Evolutionary conservation across 2,113 vertebrate genomes (phyloP).

Genomic region (Cranoglanis bouderius): DNA sequence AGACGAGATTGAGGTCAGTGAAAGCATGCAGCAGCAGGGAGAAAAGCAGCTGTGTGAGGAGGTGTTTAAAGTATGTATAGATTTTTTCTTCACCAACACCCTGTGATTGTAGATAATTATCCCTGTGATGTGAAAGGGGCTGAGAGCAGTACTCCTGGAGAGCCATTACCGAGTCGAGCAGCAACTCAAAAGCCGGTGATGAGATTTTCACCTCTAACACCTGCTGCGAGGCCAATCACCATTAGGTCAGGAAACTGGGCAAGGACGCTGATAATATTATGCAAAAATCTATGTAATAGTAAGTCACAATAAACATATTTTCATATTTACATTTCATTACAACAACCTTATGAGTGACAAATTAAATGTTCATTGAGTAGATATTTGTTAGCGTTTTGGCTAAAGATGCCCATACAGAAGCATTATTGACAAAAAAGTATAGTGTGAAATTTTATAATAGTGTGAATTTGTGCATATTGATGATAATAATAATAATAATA

Average conservation of each 20-base stretch:
- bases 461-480: background rate
- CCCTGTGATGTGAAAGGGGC: conserved; percentile 46
- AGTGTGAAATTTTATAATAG: background rate
- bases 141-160: conserved; percentile 38
- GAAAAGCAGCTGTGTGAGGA: conserved; percentile 23
- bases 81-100: conserved; percentile 34
- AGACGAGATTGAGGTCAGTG: conserved; percentile 36
- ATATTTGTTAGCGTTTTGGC: background rate
- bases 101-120: conserved; percentile 57
- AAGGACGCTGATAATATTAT: background rate
- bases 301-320: background rate
- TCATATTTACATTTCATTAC: background rate
- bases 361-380: background rate
- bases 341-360: background rate
- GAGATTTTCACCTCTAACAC: conserved; percentile 31
- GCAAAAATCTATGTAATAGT: background rate
- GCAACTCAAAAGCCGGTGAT: conserved; percentile 12
- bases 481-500: background rate
- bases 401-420: background rate
- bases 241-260: background rate
- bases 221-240: conserved; percentile 24
- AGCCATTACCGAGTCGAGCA: conserved; percentile 45
- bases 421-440: background rate
- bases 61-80: conserved; percentile 43
- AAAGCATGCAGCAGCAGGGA: conserved; percentile 11